phyloP scores from a whole-genome alignment of 2,888 invertebrate species.

The Cryptocephalus primarius region DNA sequence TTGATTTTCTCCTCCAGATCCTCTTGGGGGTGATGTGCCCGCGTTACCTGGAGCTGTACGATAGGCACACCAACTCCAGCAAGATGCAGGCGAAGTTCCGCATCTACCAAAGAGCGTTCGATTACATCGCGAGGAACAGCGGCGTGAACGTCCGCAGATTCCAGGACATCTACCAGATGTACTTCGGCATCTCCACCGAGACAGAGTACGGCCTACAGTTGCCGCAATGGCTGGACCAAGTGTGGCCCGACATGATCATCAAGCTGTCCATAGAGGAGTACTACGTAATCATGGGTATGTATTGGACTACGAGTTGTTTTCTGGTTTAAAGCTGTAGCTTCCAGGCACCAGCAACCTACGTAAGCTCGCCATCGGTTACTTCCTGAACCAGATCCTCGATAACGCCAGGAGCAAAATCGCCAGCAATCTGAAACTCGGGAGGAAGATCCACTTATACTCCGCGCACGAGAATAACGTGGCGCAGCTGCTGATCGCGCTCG shows the following conservation, averaged over 20 bases:
- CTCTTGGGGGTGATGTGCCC: constrained; percentile 17
- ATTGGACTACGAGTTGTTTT: constrained; percentile 4
- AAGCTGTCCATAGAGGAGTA: constrained; percentile 30
- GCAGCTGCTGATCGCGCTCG: constrained; percentile 17
- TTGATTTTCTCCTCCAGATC: constrained; percentile 10
- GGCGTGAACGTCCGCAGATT: constrained; percentile 42
- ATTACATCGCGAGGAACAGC: constrained; percentile 39
- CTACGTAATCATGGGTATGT: constrained; percentile 26
- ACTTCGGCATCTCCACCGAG: constrained; percentile 50
- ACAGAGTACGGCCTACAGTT: constrained; percentile 34
- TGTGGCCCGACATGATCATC: constrained; percentile 29
- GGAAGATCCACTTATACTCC: constrained; percentile 21
- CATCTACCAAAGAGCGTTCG: constrained; percentile 37
- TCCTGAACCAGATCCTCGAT: constrained; percentile 17
- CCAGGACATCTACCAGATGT: constrained; percentile 48
- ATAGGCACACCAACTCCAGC: constrained; percentile 16
- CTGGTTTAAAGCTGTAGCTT: constrained; percentile 6
- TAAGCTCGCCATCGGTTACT: constrained; percentile 15
- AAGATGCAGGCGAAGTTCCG: constrained; percentile 37
- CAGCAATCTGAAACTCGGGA: constrained; percentile 10
- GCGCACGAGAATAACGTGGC: constrained; percentile 22
- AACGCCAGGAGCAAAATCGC: constrained; percentile 16
- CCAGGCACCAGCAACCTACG: not conserved
- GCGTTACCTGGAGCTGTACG: constrained; percentile 15
- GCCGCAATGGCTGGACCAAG: constrained; percentile 33